Evolutionary conservation across 2,888 invertebrate species (phyloP).

Genomic region (Stegana nigrithorax): DNA sequence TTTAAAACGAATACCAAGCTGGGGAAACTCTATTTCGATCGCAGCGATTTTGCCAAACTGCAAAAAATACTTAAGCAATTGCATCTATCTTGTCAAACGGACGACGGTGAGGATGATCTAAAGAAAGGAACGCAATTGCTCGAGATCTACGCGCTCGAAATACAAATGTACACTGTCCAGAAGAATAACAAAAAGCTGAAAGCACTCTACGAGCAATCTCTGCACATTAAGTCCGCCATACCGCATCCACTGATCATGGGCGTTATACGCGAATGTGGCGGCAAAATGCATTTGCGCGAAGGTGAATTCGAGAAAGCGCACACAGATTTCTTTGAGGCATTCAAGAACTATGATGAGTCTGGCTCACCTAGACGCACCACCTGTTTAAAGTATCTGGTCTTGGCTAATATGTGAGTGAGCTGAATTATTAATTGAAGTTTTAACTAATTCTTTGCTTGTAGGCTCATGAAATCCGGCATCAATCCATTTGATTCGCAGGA

Average conservation of each 20-base stretch:
- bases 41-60: slow-evolving; percentile 92
- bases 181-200: slow-evolving; percentile 99
- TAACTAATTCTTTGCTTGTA: slow-evolving; percentile 60
- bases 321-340: slow-evolving; percentile 99
- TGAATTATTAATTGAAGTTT: not conserved
- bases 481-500: slow-evolving; percentile 99
- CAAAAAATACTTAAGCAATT: slow-evolving; percentile 97
- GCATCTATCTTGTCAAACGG: slow-evolving; percentile 97
- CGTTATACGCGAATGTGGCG: slow-evolving; percentile 98
- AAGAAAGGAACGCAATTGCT: slow-evolving; percentile 97
- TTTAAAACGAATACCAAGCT: slow-evolving; percentile 99
- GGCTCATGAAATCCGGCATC: slow-evolving; percentile 99
- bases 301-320: slow-evolving; percentile 99
- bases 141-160: slow-evolving; percentile 98
- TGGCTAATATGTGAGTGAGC: slow-evolving; percentile 93
- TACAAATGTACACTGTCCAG: slow-evolving; percentile 99
- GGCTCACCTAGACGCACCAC: slow-evolving; percentile 96
- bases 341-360: slow-evolving; percentile 99
- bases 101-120: slow-evolving; percentile 96
- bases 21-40: slow-evolving; percentile 97
- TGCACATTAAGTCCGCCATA: slow-evolving; percentile 99
- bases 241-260: slow-evolving; percentile 99
- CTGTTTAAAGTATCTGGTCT: slow-evolving; percentile 96
- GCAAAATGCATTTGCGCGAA: slow-evolving; percentile 99
- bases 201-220: slow-evolving; percentile 95